phyloP scores from a whole-genome alignment of 92 coral and sea anemone genomes.

The Porites lobata region DNA sequence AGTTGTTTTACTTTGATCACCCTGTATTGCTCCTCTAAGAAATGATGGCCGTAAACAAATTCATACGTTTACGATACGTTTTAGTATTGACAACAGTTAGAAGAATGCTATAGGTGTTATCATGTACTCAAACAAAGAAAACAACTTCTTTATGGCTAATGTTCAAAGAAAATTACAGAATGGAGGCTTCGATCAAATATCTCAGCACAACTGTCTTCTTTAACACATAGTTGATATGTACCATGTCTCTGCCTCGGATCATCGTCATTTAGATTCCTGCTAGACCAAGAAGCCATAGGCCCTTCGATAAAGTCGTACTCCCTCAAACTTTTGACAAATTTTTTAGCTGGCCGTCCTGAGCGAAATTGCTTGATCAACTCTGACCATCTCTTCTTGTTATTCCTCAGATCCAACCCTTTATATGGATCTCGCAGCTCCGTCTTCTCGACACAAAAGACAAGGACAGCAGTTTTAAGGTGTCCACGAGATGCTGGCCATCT shows the following conservation, averaged over 20 bases:
- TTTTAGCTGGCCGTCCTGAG: conserved; percentile 27
- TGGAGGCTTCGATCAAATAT: conserved; percentile 26
- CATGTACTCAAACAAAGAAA: too few relatives aligned
- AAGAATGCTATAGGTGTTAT: not conserved
- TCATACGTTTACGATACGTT: conserved; percentile 33
- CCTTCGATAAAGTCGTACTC: conserved; percentile 66
- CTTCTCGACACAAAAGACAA: conserved; percentile 59
- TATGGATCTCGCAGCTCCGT: conserved; percentile 20
- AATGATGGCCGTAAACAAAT: not conserved
- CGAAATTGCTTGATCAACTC: conserved; percentile 46
- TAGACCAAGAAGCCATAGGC: conserved; percentile 49
- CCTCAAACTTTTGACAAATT: conserved; percentile 1
- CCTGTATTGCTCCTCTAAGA: too few relatives aligned
- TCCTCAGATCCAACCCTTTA: not conserved
- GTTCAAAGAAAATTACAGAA: conserved; percentile 26
- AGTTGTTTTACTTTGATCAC: too few relatives aligned
- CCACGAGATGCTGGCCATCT: conserved; percentile 28
- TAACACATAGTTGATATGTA: conserved; percentile 64
- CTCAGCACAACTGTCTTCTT: conserved; percentile 44
- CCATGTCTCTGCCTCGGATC: not conserved
- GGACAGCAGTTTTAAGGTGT: conserved; percentile 49
- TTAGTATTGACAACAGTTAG: conserved; percentile 46
- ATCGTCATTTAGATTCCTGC: not conserved
- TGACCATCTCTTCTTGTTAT: conserved; percentile 42
- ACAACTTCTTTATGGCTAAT: not conserved